A percentile compares a stretch with the other conserved stretches of the same genome.
These are phyloP conservation scores for Helicoverpa armigera DNA, from an alignment of 1,140 invertebrate genomes.

Conservation along the genomic window DNA sequence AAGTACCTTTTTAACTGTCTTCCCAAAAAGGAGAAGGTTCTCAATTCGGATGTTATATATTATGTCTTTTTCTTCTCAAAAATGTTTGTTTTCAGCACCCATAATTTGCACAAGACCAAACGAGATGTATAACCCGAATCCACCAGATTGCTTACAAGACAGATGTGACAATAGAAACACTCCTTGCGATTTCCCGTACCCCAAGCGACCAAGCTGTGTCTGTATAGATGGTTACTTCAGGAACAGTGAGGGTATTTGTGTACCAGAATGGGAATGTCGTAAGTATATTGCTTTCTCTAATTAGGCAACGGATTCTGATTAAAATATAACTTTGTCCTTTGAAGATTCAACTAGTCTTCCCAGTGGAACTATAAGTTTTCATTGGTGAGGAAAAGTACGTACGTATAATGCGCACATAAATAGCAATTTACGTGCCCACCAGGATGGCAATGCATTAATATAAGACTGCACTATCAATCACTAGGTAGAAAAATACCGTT, in stretches of 20 bases:
- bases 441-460: too few species aligned
- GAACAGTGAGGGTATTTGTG: conserved; percentile 48
- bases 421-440: too few species aligned
- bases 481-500: background rate
- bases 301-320: background rate
- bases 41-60: too few species aligned
- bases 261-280: conserved; percentile 56
- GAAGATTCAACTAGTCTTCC: too few species aligned
- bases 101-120: background rate
- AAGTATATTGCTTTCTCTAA: conserved; percentile 6
- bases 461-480: background rate
- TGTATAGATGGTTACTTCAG: conserved; percentile 55
- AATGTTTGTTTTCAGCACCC: conserved; percentile 1
- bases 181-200: conserved; percentile 1
- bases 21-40: too few species aligned
- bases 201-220: conserved; percentile 49
- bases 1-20: conserved; percentile 53
- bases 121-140: background rate
- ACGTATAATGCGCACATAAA: too few species aligned
- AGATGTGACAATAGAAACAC: conserved; percentile 10
- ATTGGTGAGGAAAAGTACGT: too few species aligned
- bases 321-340: too few species aligned
- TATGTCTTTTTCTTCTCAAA: too few species aligned
- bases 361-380: too few species aligned
- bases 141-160: conserved; percentile 11